Percentiles rank a stretch among this genome's conserved stretches.
Conservation (phyloP, 2,113 vertebrate genomes). For the Ibidorhyncha struthersii region DNA sequence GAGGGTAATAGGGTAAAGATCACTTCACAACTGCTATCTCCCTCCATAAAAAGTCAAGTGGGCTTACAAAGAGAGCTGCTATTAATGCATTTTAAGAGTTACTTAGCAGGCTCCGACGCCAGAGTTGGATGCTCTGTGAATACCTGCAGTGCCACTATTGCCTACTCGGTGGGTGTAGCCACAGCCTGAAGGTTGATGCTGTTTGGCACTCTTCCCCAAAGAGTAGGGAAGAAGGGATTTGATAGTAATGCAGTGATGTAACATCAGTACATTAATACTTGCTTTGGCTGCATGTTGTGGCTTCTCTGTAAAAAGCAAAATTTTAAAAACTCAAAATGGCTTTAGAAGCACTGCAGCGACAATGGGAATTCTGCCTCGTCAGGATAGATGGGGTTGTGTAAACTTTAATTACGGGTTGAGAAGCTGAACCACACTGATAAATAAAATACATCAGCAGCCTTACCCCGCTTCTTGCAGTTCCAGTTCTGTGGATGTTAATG, state of each 20-base stretch:
- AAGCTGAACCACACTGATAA: not conserved
- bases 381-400: not conserved
- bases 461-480: not conserved
- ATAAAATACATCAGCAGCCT: not conserved
- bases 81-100: not conserved
- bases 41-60: not conserved
- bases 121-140: rapidly evolving
- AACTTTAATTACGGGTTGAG: not conserved
- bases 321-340: not conserved
- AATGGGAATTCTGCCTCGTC: not conserved
- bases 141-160: not conserved
- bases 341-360: not conserved
- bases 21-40: not conserved
- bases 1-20: not conserved
- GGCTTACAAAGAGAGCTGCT: not conserved
- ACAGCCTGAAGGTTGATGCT: not conserved
- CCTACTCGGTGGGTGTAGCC: rapidly evolving
- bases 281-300: not conserved
- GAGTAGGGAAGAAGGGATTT: not conserved
- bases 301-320: not conserved
- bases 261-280: not conserved
- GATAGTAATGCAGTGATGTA: not conserved
- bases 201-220: not conserved
- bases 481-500: not conserved
- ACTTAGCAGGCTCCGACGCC: not conserved